Evolutionary conservation across 2,888 invertebrate genomes (phyloP).

Genomic region (Sesamia inferens): DNA sequence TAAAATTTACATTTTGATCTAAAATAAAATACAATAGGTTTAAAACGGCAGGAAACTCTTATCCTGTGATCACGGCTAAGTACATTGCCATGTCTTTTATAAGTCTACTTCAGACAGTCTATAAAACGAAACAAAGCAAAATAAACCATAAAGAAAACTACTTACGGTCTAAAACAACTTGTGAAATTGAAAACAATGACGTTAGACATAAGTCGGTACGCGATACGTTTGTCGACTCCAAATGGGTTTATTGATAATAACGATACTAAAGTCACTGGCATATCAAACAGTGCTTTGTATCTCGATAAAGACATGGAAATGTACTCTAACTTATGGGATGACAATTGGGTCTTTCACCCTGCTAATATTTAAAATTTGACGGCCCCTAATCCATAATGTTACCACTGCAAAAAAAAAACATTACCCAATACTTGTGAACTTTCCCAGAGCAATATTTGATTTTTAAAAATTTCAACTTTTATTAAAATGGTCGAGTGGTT

Average conservation of each 20-base stretch:
- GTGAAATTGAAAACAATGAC: conserved; percentile 61
- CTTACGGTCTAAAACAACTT: conserved; percentile 31
- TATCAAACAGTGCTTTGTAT: conserved; percentile 68
- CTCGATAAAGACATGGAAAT: conserved; percentile 49
- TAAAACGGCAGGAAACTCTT: conserved; percentile 61
- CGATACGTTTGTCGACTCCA: conserved; percentile 72
- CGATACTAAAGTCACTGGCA: conserved; percentile 70
- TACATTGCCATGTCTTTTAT: conserved; percentile 65
- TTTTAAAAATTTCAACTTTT: not conserved
- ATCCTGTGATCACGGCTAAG: conserved; percentile 66
- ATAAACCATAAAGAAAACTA: conserved; percentile 24
- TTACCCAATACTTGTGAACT: not conserved
- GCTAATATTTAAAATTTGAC: conserved; percentile 24
- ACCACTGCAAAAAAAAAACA: conserved; percentile 8
- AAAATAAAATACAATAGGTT: conserved; percentile 49
- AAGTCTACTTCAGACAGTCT: conserved; percentile 42
- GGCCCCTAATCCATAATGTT: not conserved
- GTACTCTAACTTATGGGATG: conserved; percentile 28
- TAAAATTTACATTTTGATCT: conserved; percentile 26
- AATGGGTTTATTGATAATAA: conserved; percentile 76
- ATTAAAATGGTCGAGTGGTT: not conserved
- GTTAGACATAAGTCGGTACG: conserved; percentile 62
- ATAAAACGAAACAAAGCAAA: conserved; percentile 52
- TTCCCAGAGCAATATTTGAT: too few species aligned
- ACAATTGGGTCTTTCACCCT: conserved; percentile 35